Conservation (phyloP, 2,888 invertebrate genomes). For the Eupelmus urozonus region DNA sequence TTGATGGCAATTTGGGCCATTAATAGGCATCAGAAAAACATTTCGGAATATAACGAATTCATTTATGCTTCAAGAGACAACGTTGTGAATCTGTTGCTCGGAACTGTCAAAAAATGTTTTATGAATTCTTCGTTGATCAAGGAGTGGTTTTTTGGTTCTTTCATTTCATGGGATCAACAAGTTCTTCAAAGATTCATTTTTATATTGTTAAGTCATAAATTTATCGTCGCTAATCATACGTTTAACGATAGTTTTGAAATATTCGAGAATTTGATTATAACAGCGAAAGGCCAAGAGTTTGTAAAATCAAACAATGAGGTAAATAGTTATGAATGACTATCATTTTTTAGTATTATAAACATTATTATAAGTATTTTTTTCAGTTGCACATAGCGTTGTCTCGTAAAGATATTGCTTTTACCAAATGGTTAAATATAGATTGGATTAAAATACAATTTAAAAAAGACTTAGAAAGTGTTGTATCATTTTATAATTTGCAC, state of each 20-base stretch:
- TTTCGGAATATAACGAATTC: background rate
- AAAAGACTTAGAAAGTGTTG: conserved; percentile 30
- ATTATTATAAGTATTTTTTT: conserved; percentile 25
- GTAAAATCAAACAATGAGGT: conserved; percentile 41
- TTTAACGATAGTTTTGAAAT: conserved; percentile 11
- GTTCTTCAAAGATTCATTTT: conserved; percentile 31
- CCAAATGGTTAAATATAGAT: conserved; percentile 31
- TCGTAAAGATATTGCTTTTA: conserved; percentile 23
- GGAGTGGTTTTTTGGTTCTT: conserved; percentile 47
- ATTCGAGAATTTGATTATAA: conserved; percentile 43
- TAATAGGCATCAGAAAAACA: conserved; percentile 28
- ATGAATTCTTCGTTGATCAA: background rate
- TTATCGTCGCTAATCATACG: conserved; percentile 1
- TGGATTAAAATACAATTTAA: conserved; percentile 22
- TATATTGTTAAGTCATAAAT: conserved; percentile 21
- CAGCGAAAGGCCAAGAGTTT: conserved; percentile 33
- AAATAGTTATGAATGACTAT: background rate
- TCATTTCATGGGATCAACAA: conserved; percentile 36
- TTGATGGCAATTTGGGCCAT: conserved; percentile 44
- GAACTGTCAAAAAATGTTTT: background rate
- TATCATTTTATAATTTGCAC: conserved; percentile 16
- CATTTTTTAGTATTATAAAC: background rate
- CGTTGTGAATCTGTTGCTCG: conserved; percentile 21
- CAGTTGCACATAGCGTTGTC: conserved; percentile 40
- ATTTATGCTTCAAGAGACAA: conserved; percentile 3